Conservation (phyloP, 2,113 vertebrate genomes). For the Leucosticte australis region DNA sequence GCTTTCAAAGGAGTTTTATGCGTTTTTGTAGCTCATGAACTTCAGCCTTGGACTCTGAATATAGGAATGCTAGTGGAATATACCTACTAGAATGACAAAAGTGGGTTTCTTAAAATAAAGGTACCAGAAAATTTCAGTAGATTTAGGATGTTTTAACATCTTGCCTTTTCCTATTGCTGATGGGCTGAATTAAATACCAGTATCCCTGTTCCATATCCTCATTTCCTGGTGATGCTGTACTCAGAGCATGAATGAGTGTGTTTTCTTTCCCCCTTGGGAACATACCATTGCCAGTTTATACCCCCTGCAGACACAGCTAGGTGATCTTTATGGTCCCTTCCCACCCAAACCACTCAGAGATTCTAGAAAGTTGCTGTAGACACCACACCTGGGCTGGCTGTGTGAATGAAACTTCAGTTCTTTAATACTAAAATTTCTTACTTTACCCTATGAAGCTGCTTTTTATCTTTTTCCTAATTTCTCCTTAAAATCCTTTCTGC, state of each 20-base stretch:
- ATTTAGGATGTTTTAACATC: neutral
- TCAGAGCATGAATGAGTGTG: neutral
- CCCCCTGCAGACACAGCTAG: neutral
- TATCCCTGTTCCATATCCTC: neutral
- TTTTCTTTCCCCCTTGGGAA: neutral
- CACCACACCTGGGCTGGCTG: neutral
- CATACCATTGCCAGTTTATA: neutral
- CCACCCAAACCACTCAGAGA: neutral
- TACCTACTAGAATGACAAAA: neutral
- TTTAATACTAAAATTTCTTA: neutral
- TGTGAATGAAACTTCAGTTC: neutral
- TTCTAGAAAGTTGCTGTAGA: neutral
- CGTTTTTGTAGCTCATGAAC: neutral
- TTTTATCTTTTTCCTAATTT: neutral
- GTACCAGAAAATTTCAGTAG: neutral
- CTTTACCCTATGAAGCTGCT: neutral
- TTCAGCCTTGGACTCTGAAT: neutral
- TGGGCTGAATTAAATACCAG: neutral
- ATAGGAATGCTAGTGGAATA: neutral
- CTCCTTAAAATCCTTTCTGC: neutral
- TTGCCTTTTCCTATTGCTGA: neutral
- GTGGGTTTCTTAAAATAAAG: neutral
- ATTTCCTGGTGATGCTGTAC: neutral
- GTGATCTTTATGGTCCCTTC: neutral
- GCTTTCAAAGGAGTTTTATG: neutral